Evolutionary conservation across 1,140 invertebrate genomes (phyloP), one percentile per base, ranked within the genome.

Genomic region (Lordiphosa clarofinis): DNA sequence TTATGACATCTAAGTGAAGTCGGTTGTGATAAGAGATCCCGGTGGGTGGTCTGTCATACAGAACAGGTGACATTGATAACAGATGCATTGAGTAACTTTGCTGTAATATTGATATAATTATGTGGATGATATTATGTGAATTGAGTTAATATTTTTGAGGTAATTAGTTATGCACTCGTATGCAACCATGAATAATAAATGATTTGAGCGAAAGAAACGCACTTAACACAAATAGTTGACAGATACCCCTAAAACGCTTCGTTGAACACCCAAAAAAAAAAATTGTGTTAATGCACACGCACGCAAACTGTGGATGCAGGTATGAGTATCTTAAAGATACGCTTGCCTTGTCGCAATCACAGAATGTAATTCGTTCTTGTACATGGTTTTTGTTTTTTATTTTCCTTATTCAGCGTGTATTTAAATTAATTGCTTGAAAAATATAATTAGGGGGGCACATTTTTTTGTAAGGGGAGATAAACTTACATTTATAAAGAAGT

Each of bases 281-380:
- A 19, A 38, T 54, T 57, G 57, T 74, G 63, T 69, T 70, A 55
- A 60, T 71, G 70, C 56, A 70, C 15, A 24, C 49, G 37, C 49
- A 39, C 47, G 33, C 10, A 9, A 33, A 13, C 19, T 52, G 11
- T 38, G 21, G 6, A 31, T 66, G 35, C 42, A 49, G 49, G 54
- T 58, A 67, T 24, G 58, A 37, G 50, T 70, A 75, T 72, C 71
- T 81, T 61, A 4, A 63, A 75, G 76, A 72, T 68, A 81, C 75
- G 76, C 76, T 72, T 82, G 48, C 72, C 58, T 72, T 72, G 67
- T 35, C 53, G 42, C 72, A 82, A 72, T 82, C 67, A 82, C 58
- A 44, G 56, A 33, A 35, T 35, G 15, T 48, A 31, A 12, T 15
- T 15, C 4, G n/a, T 33, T 46, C 12, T 24, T 63, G 39, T 59